Evolutionary conservation across 2,797 vertebrate genomes (phyloP).

Genomic region (Macropus fuliginosus): DNA sequence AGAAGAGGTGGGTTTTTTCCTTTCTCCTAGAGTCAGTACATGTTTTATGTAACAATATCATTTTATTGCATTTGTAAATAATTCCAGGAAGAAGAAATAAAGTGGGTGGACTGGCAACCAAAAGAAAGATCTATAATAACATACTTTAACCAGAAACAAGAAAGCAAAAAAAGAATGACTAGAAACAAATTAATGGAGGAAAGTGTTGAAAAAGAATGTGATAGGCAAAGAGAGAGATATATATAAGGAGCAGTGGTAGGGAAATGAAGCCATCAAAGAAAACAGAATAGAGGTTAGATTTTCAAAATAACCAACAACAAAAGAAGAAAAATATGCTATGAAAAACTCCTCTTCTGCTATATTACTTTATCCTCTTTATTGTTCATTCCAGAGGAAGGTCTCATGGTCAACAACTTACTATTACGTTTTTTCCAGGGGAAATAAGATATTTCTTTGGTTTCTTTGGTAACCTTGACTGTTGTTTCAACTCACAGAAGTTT

Average conservation of each 20-base stretch:
- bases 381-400: background rate
- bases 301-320: background rate
- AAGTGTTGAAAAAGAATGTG: background rate
- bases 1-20: background rate
- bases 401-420: background rate
- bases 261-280: background rate
- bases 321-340: background rate
- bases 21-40: background rate
- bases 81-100: constrained; percentile 38
- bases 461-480: constrained; percentile 42
- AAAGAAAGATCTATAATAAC: background rate
- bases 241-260: background rate
- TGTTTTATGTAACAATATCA: background rate
- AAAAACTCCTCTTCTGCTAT: accelerated
- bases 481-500: background rate
- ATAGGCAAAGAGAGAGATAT: background rate
- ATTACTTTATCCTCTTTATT: background rate
- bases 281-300: background rate
- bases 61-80: background rate
- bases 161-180: accelerated
- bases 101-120: constrained; percentile 22
- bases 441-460: constrained; percentile 48
- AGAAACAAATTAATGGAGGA: constrained; percentile 9
- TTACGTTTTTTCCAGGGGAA: constrained; percentile 56
- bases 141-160: background rate